Percentiles rank a stretch among this genome's conserved stretches.
Conservation (phyloP, 1,140 invertebrate genomes). For the Halictus rubicundus region DNA sequence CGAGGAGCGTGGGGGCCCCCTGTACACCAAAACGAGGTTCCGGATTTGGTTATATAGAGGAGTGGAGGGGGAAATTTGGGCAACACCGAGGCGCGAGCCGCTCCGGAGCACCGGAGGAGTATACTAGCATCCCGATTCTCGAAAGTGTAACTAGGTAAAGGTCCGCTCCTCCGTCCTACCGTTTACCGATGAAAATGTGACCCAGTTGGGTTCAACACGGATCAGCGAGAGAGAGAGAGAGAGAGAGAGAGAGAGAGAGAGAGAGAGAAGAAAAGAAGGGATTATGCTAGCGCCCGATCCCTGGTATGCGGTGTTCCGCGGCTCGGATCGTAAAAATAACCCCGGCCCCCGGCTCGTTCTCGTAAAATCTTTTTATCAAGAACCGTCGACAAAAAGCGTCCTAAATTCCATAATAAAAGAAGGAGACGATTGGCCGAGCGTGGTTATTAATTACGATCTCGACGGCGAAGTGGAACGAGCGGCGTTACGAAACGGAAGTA, state of each 20-base stretch:
- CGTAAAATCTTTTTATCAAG: slow-evolving; percentile 52
- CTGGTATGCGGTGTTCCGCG: slow-evolving; percentile 24
- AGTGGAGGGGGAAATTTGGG: slow-evolving; percentile 24
- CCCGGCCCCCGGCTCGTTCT: slow-evolving; percentile 20
- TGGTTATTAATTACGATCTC: slow-evolving; percentile 32
- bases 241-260: background rate
- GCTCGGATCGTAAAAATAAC: slow-evolving; percentile 45
- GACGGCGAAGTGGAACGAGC: slow-evolving; percentile 6
- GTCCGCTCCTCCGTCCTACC: slow-evolving; percentile 34
- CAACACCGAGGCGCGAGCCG: background rate
- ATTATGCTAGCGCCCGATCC: slow-evolving; percentile 9
- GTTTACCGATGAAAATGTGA: slow-evolving; percentile 39
- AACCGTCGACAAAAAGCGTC: slow-evolving; percentile 46
- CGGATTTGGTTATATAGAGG: slow-evolving; percentile 47
- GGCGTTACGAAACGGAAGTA: background rate
- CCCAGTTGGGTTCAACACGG: slow-evolving; percentile 33
- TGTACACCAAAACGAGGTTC: slow-evolving; percentile 45
- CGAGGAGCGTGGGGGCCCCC: slow-evolving; percentile 33
- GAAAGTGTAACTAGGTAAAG: slow-evolving; percentile 57
- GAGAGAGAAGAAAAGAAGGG: too few species aligned
- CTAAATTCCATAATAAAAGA: slow-evolving; percentile 55
- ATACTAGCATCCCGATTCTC: slow-evolving; percentile 41
- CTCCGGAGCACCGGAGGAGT: background rate
- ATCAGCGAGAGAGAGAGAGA: background rate
- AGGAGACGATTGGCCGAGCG: slow-evolving; percentile 20